Evolutionary conservation across 2,888 invertebrate genomes (phyloP).

Genomic region (Drepanosiphum platanoidis): DNA sequence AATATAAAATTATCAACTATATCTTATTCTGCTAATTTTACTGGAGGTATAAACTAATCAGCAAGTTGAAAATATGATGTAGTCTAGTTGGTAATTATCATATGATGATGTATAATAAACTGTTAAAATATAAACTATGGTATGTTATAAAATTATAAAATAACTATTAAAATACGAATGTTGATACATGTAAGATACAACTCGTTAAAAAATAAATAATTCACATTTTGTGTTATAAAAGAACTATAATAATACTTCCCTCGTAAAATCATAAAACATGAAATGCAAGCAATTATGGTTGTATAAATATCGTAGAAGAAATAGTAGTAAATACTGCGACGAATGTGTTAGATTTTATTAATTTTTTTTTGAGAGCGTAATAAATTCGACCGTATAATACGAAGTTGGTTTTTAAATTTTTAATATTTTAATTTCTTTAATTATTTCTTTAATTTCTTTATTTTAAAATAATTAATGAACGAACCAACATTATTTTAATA

Average conservation of each 20-base stretch:
- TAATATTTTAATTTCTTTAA: too few species aligned
- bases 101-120: slow-evolving; percentile 2
- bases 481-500: too few species aligned
- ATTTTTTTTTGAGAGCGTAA: background rate
- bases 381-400: too few species aligned
- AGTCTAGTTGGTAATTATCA: slow-evolving; percentile 1
- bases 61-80: background rate
- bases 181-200: slow-evolving; percentile 11
- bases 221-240: background rate
- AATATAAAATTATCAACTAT: background rate
- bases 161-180: slow-evolving; percentile 18
- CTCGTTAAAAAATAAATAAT: slow-evolving; percentile 24
- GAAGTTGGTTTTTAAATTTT: too few species aligned
- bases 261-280: slow-evolving; percentile 38
- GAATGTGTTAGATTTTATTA: background rate
- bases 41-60: background rate
- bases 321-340: background rate
- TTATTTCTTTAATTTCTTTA: too few species aligned
- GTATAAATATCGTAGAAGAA: slow-evolving; percentile 1
- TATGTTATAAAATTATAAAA: background rate
- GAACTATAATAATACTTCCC: background rate
- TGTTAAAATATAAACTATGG: background rate
- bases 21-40: background rate
- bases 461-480: too few species aligned
- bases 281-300: background rate